Evolutionary conservation across 2,113 vertebrate species (phyloP), one percentile per base, ranked within the genome.

Genomic region (Melanotaenia duboulayi): DNA sequence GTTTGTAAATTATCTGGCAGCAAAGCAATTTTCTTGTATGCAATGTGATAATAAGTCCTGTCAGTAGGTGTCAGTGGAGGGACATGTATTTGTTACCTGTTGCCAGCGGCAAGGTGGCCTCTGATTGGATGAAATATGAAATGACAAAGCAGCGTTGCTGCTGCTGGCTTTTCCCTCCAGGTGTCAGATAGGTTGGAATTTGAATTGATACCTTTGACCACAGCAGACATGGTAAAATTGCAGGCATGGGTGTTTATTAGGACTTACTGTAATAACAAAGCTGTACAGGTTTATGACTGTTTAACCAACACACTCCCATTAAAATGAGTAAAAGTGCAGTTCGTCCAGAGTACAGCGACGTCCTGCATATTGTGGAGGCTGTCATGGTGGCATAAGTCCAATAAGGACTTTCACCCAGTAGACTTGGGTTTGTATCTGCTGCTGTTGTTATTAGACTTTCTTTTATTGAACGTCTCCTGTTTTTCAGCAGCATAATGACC

Each of bases 61-160:
- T 71, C 93, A 84, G 56, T 51, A 78, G 89, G 78, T 81, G 91
- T 88, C 83, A 90, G 82, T 76, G 84, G 40, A 74, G 5, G 71
- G 24, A 9, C 35, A 12, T 57, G 57, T 44, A 2, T 0, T n/a
- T 55, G 54, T 73, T 67, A 55, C 71, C 68, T 80, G 74, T 63
- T 74, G 82, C 85, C 69, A 28, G 61, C 48, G 46, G 49, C 59
- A 55, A 57, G 51, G 64, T 84, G 77, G 58, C 55, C n/a, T 89
- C 62, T 85, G 86, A 93, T 90, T 92, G 90, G 91, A 67, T 70
- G 44, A 60, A 60, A 66, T 62, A 7, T 35, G 7, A 60, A 55
- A 65, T 79, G 87, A 86, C 83, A 64, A 63, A 78, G 61, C 63
- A 73, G 69, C 39, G 80, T 76, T 86, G 72, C 83, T 87, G 66